Conservation (phyloP, 2,888 invertebrate species). For the Cremastobaeus sp. region DNA sequence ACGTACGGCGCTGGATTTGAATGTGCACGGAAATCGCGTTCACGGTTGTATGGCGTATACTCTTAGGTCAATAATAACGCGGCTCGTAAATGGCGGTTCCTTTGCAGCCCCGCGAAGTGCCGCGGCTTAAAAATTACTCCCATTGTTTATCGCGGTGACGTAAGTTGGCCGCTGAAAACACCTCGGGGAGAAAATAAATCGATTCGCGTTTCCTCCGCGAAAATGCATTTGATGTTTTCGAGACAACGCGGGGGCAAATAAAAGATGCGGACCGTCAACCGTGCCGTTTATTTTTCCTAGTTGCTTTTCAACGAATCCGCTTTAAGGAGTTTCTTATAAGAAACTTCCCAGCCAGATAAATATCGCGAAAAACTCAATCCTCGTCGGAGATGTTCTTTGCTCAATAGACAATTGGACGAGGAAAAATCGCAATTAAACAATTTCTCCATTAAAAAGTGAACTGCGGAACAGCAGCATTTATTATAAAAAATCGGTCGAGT, state of each 20-base stretch:
- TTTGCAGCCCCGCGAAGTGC: constrained; percentile 4
- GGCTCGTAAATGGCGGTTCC: constrained; percentile 10
- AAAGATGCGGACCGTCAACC: constrained; percentile 39
- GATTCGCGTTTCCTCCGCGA: constrained; percentile 34
- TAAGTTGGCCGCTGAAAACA: constrained; percentile 27
- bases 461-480: no score
- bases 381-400: no score
- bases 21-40: no score
- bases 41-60: no score
- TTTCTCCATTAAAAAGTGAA: no score
- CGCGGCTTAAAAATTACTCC: constrained; percentile 24
- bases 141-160: constrained; percentile 39
- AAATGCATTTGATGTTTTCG: constrained; percentile 52
- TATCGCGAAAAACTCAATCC: not conserved
- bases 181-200: constrained; percentile 34
- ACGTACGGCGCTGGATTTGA: not conserved
- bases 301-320: not conserved
- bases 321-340: not conserved
- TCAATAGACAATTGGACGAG: no score
- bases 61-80: constrained; percentile 16
- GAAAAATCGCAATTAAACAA: not conserved
- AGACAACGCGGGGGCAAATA: constrained; percentile 49
- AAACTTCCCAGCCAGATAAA: not conserved
- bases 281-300: not conserved
- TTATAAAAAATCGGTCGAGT: no score